phyloP scores from a whole-genome alignment of 2,888 invertebrate genomes.

The Lasioglossum morio region DNA sequence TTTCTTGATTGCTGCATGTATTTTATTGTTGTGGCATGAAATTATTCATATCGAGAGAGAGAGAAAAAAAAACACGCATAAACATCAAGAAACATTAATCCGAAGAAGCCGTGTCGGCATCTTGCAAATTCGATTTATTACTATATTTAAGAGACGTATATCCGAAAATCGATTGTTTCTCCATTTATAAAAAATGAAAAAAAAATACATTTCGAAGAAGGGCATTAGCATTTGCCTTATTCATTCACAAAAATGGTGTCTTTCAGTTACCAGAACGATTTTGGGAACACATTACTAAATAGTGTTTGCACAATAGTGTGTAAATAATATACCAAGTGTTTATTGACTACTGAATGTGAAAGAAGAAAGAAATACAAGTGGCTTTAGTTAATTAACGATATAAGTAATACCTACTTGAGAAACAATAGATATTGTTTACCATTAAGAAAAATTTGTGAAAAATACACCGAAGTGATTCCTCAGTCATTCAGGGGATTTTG shows the following conservation, averaged over 20 bases:
- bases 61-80: slow-evolving; percentile 10
- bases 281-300: slow-evolving; percentile 52
- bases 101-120: slow-evolving; percentile 14
- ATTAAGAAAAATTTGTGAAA: slow-evolving; percentile 52
- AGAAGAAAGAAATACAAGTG: slow-evolving; percentile 57
- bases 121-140: slow-evolving; percentile 32
- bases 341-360: slow-evolving; percentile 54
- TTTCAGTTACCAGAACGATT: slow-evolving; percentile 69
- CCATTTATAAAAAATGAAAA: slow-evolving; percentile 13
- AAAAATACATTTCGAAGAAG: slow-evolving; percentile 42
- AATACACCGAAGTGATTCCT: slow-evolving; percentile 55
- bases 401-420: slow-evolving; percentile 66
- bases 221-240: slow-evolving; percentile 71
- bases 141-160: slow-evolving; percentile 20
- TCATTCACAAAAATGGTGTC: slow-evolving; percentile 56
- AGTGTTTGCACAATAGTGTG: slow-evolving; percentile 58
- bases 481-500: slow-evolving; percentile 72
- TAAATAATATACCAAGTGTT: slow-evolving; percentile 53
- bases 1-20: slow-evolving; percentile 55
- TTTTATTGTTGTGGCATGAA: slow-evolving; percentile 29
- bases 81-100: slow-evolving; percentile 47
- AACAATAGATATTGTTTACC: slow-evolving; percentile 60
- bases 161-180: slow-evolving; percentile 30
- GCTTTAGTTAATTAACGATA: slow-evolving; percentile 68
- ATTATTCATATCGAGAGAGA: slow-evolving; percentile 26